Evolutionary conservation across 35 echinoderm and acorn worm genomes (phyloP), one percentile per base, ranked within the genome.

Genomic region (Heliocidaris erythrogramma): DNA sequence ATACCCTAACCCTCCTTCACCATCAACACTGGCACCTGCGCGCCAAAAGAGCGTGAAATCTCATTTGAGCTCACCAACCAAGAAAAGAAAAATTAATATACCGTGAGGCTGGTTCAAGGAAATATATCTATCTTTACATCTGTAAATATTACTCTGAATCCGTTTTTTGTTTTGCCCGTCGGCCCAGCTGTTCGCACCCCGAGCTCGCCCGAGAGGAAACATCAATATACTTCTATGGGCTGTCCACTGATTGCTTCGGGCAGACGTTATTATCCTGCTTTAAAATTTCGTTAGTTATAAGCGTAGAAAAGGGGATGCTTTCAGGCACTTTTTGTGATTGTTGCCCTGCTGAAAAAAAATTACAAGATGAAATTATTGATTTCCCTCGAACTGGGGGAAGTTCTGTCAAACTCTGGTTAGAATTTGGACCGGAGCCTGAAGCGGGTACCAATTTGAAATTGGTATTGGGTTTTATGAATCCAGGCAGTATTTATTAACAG

Each of bases 81-180:
- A 78, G 65, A 78, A 78, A 78, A 78, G 65, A 78, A 78, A 78
- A 27, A 78, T 78, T n/a, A 78, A 78, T 78, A 78, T 78, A 21
- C n/a, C 65, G 65, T 78, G 65, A n/a, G 65, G 65, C 65, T 78
- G 18, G 5, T 78, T 78, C 65, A 78, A 78, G 21, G 65, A 78
- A 78, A 78, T 18, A 78, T 78, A 78, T 78, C 65, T 78, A 78
- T 78, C 65, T 78, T 78, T 78, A 78, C 65, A 78, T 78, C 65
- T 78, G 65, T 78, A 78, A 78, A 78, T 78, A 78, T 78, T 78
- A 78, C 65, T 24, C 65, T 27, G 65, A 78, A n/a, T 78, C 65
- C 65, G 65, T n/a, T 27, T 78, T 18, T 78, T 78, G 65, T 6
- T 78, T 21, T 78, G 65, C 21, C 65, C 65, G 65, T n/a, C 65